These are phyloP conservation scores for Leptinotarsa lineolata DNA, from an alignment of 1,140 invertebrate species.

Conservation along the genomic window DNA sequence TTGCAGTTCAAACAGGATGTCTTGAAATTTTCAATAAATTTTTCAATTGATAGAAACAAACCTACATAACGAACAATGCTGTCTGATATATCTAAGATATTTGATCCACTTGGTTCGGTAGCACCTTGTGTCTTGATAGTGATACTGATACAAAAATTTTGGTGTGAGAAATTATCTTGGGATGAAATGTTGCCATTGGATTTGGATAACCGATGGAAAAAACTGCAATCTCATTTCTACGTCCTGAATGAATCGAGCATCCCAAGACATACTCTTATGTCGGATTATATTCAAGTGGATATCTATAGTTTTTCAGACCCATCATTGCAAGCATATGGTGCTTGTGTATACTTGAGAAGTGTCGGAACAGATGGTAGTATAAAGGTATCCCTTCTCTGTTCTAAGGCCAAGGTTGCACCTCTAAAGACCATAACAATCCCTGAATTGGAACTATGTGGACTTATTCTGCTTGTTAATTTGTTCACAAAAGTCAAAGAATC, in stretches of 20 bases:
- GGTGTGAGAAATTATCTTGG: constrained; percentile 15
- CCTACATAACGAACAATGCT: too few relatives aligned
- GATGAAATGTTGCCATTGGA: constrained; percentile 16
- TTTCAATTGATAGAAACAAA: too few relatives aligned
- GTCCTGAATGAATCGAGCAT: background rate
- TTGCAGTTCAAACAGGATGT: background rate
- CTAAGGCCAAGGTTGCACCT: constrained; percentile 43
- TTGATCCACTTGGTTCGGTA: constrained; percentile 58
- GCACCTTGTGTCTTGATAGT: constrained; percentile 45
- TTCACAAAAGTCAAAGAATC: constrained; percentile 3
- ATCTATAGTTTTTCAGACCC: constrained; percentile 51
- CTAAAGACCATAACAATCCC: constrained; percentile 45
- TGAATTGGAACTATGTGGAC: constrained; percentile 45
- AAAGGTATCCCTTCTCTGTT: constrained; percentile 20
- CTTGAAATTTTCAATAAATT: background rate
- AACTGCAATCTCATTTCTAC: too few relatives aligned
- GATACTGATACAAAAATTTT: constrained; percentile 23
- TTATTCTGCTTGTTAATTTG: constrained; percentile 30
- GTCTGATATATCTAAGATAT: constrained; percentile 45
- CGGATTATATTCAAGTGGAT: background rate
- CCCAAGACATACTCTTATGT: background rate
- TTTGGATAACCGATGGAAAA: background rate
- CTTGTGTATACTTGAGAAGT: constrained; percentile 31
- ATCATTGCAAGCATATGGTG: constrained; percentile 47
- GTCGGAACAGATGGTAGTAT: background rate